Percentiles rank a stretch among this genome's conserved stretches.
Evolutionary conservation across 2,113 vertebrate genomes (phyloP).

Genomic region (Felis catus): DNA sequence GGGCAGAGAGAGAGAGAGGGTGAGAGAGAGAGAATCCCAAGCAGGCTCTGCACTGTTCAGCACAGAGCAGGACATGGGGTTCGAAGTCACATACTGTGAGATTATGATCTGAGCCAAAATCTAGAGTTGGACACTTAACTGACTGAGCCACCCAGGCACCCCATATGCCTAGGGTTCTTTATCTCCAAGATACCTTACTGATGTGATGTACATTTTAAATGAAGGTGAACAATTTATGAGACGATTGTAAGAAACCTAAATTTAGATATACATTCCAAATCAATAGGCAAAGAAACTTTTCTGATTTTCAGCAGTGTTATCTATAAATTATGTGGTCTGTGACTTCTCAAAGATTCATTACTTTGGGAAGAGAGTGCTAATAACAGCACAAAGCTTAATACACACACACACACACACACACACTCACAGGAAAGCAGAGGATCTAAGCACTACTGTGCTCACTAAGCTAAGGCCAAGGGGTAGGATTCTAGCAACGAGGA

Average conservation of each 20-base stretch:
- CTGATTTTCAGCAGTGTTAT: background rate
- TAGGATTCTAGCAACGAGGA: background rate
- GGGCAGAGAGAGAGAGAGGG: too few species aligned
- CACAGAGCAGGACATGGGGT: too few species aligned
- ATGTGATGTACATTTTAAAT: background rate
- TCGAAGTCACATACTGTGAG: too few species aligned
- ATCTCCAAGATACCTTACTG: background rate
- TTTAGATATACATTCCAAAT: background rate
- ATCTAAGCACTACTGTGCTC: background rate
- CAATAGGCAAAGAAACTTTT: background rate
- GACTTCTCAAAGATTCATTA: background rate
- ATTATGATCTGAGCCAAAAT: too few species aligned
- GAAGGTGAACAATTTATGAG: background rate
- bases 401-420: background rate
- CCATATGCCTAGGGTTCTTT: background rate
- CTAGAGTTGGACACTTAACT: too few species aligned
- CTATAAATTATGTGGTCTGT: background rate
- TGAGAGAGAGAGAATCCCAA: too few species aligned
- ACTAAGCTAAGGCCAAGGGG: fast-evolving
- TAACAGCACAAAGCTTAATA: background rate
- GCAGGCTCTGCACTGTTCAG: too few species aligned
- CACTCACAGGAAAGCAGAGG: background rate
- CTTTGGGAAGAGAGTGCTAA: background rate
- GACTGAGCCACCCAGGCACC: too few species aligned
- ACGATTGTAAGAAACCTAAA: background rate